Base-by-base conservation (phyloP, 2,888 invertebrate genomes). In the Entomobrya multifasciata region DNA sequence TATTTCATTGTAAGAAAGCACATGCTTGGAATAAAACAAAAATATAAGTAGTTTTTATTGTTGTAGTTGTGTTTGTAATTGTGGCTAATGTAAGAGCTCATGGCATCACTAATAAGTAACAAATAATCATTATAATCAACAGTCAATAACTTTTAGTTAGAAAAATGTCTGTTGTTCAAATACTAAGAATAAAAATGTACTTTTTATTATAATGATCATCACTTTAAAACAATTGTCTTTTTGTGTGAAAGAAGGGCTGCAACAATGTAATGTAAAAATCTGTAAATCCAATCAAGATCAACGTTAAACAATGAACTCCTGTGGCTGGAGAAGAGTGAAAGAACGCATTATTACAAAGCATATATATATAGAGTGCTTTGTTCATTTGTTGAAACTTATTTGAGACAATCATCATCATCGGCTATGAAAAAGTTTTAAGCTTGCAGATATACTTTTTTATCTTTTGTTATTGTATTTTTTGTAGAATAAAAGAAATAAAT, bases 101-200 rank as follows among this genome's bases (percentile, higher is more conserved):
- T 36, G 67, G 67, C 41, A 67, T 67, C n/a, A 8, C 41, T 55
- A 65, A 67, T 67, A 80, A 55, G 67, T 67, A 36, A 49, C 52
- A 47, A 80, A 80, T 70, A 67, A 80, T 41, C 30, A 55, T 67
- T 36, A 36, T 36, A 36, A 67, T 44, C 67, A 67, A 2, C 52
- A 79, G 17, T 79, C 78, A 62, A 60, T 60, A 70, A 13, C 49
- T 49, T n/a, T 15, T 49, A 8, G 4, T 36, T 36, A 36, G 36
- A 36, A 36, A 36, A 36, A 8, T 36, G 4, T 36, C 8, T 36
- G 36, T 36, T 4, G 36, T 36, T 36, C 49, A 49, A 15, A n/a
- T 15, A 49, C 13, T 49, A 3, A 15, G 13, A 15, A 60, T 27
- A 13, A 27, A n/a, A 22, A 60, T 60, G 60, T 20, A 27, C 22